These are phyloP conservation scores for Hedychridium roseum DNA, from an alignment of 2,888 invertebrate genomes.

Conservation along the genomic window DNA sequence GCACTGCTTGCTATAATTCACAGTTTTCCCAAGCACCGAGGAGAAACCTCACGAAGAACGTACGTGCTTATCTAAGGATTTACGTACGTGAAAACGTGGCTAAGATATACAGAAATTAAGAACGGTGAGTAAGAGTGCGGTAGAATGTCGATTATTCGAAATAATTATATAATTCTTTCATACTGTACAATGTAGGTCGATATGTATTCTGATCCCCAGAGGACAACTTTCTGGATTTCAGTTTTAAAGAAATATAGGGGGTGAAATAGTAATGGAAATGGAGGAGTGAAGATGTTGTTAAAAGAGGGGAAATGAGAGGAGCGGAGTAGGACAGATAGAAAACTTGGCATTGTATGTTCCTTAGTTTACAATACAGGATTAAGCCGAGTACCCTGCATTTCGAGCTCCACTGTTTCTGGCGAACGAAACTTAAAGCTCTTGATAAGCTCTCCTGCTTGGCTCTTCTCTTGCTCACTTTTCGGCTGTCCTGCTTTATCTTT, in stretches of 20 bases:
- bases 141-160: no score
- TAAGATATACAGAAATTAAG: no score
- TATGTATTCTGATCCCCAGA: no score
- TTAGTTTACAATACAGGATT: constrained; percentile 61
- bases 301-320: constrained; percentile 9
- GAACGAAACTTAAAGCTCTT: constrained; percentile 56
- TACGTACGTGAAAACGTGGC: no score
- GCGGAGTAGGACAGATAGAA: constrained; percentile 38
- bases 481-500: constrained; percentile 3
- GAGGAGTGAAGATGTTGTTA: constrained; percentile 11
- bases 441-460: constrained; percentile 49
- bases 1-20: no score
- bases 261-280: constrained; percentile 12
- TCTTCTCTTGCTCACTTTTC: constrained; percentile 30
- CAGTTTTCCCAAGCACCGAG: no score
- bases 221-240: no score
- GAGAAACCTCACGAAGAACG: no score
- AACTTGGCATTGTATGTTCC: constrained; percentile 52
- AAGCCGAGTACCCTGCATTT: constrained; percentile 44
- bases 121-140: no score
- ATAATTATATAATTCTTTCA: no score
- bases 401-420: constrained; percentile 29
- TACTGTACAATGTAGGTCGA: no score
- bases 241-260: constrained; percentile 6
- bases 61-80: no score